Evolutionary conservation across 2,113 vertebrate genomes (phyloP).

Genomic region (Phocoena phocoena): DNA sequence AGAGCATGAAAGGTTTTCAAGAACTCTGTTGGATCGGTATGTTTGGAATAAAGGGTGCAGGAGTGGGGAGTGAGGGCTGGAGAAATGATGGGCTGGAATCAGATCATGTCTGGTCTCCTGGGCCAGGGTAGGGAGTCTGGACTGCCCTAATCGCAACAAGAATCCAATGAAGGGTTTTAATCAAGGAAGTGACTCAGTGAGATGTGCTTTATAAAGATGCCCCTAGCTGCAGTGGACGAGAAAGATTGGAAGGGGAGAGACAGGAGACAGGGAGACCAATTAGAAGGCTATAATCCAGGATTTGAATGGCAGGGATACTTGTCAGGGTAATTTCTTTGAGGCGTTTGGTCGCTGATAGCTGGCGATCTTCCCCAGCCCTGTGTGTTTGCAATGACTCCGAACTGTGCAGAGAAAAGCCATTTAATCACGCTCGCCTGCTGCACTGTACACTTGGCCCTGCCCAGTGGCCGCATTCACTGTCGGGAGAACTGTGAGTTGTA

Average conservation of each 20-base stretch:
- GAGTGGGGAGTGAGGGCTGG: background rate
- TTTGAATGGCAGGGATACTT: background rate
- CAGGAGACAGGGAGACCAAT: conserved; percentile 34
- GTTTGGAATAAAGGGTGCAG: background rate
- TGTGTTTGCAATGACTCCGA: background rate
- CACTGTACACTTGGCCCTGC: background rate
- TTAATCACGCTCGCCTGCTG: background rate
- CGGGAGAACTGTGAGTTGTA: background rate
- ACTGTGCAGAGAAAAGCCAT: conserved; percentile 12
- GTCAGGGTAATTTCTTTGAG: conserved; percentile 51
- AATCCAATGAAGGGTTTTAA: background rate
- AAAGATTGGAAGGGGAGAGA: conserved; percentile 2
- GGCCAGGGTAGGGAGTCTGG: background rate
- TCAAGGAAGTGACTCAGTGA: background rate
- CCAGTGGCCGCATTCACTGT: background rate
- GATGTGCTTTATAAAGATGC: background rate
- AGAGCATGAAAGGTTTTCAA: background rate
- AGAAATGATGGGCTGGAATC: background rate
- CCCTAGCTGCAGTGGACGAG: background rate
- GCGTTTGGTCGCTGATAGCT: conserved; percentile 49
- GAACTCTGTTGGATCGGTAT: background rate
- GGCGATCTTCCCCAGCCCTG: background rate
- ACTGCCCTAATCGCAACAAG: background rate
- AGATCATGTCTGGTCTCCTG: background rate
- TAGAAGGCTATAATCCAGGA: conserved; percentile 2